Base-by-base conservation (phyloP, 1,140 invertebrate genomes). In the Lycorma delicatula region DNA sequence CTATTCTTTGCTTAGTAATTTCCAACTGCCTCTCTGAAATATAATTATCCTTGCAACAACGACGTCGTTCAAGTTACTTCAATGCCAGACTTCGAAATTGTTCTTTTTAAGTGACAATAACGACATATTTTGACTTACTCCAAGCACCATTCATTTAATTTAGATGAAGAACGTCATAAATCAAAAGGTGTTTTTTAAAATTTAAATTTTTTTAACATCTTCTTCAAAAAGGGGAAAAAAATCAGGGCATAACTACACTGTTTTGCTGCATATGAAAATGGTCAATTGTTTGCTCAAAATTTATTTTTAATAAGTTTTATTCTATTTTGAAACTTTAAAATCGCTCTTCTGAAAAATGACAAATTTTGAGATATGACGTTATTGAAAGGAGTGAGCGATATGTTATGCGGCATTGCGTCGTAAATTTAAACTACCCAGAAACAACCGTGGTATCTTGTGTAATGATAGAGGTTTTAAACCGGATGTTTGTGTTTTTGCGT, bases 351-450 rank as follows among this genome's bases (percentile, higher is more conserved):
- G 41, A 44, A 44, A 44, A 44, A 44, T 22, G 18, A 20, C 3
- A 44, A 44, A 44, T 20, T 44, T 44, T 44, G 41, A 44, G 41
- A 44, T 44, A 22, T 44, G 41, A 44, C 11, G 23, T 44, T 44
- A 16, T 44, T 44, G n/a, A 20, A 16, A 22, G 16, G 23, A 44
- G 23, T 44, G 41, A 44, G 41, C 41, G 41, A 44, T 41, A 34
- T 34, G 31, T n/a, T n/a, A n/a, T n/a, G n/a, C n/a, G n/a, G n/a
- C n/a, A n/a, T n/a, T n/a, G n/a, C n/a, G n/a, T n/a, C n/a, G n/a
- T n/a, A n/a, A n/a, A n/a, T n/a, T n/a, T n/a, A n/a, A n/a, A n/a
- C n/a, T n/a, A n/a, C n/a, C n/a, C n/a, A n/a, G n/a, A n/a, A n/a
- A n/a, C n/a, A n/a, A n/a, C n/a, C n/a, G n/a, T n/a, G n/a, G n/a